Evolutionary conservation across 2,797 vertebrate genomes (phyloP).

Genomic region (Halcyon smyrnensis): DNA sequence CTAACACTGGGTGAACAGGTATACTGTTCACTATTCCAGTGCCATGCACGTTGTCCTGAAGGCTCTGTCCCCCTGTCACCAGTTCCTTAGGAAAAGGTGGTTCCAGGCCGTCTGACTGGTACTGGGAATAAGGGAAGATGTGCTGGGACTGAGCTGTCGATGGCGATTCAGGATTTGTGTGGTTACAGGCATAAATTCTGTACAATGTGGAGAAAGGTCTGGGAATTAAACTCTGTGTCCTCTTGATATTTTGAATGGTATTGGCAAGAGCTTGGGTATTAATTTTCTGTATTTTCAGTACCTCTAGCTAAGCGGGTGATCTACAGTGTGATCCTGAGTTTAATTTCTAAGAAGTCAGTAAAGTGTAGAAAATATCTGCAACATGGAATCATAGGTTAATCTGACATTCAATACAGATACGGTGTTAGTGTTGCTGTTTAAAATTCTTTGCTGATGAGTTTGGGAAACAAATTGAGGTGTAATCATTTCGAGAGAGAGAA

Average conservation of each 20-base stretch:
- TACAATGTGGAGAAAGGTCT: neutral
- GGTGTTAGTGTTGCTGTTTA: neutral
- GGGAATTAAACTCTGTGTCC: neutral
- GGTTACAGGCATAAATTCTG: neutral
- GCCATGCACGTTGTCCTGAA: neutral
- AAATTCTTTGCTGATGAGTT: constrained; percentile 38
- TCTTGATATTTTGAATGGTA: neutral
- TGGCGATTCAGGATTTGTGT: neutral
- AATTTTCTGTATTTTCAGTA: constrained; percentile 11
- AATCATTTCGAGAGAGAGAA: constrained; percentile 32
- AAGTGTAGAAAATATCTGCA: constrained; percentile 14
- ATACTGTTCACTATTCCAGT: neutral
- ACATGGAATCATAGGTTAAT: neutral
- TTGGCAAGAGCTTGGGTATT: neutral
- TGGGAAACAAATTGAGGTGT: constrained; percentile 32
- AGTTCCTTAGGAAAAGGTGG: neutral
- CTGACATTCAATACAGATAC: neutral
- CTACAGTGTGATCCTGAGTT: constrained; percentile 18
- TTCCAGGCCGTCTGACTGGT: neutral
- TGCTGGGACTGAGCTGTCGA: neutral
- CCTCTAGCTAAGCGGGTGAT: constrained; percentile 44
- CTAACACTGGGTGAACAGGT: neutral
- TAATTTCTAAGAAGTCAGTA: neutral
- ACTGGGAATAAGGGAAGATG: neutral
- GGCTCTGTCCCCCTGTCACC: neutral